Evolutionary conservation across 2,888 invertebrate species (phyloP).

Genomic region (Plusia festucae): DNA sequence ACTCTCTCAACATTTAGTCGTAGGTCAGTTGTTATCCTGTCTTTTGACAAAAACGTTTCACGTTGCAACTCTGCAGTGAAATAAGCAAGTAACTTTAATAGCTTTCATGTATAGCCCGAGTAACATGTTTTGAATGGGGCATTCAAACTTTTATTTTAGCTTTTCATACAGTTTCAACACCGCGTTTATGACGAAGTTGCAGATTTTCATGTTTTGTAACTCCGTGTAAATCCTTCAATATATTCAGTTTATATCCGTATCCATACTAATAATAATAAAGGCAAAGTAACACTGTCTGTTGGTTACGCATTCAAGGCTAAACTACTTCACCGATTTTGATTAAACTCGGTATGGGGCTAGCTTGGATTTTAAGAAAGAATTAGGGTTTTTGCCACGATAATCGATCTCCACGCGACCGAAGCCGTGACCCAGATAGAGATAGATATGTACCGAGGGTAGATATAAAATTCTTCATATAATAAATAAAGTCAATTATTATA

Average conservation of each 20-base stretch:
- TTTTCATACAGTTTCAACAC: conserved; percentile 36
- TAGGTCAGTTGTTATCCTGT: not conserved
- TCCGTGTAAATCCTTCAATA: not conserved
- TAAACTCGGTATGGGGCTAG: no score
- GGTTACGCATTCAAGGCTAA: no score
- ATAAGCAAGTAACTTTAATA: conserved; percentile 32
- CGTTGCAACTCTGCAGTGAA: conserved; percentile 26
- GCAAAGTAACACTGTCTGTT: not conserved
- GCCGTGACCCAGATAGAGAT: no score
- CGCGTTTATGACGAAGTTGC: conserved; percentile 27
- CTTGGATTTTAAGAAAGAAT: no score
- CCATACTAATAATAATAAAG: not conserved
- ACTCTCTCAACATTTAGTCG: not conserved
- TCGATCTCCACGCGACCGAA: no score
- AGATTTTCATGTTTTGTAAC: conserved; percentile 17
- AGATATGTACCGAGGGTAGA: no score
- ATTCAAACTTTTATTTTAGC: conserved; percentile 44
- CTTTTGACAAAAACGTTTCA: conserved; percentile 24
- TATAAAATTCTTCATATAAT: no score
- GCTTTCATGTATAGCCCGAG: conserved; percentile 19
- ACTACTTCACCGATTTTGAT: no score
- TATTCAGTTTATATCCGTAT: not conserved
- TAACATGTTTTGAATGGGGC: conserved; percentile 19
- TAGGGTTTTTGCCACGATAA: no score
- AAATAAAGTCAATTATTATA: no score